Evolutionary conservation across 2,113 vertebrate species (phyloP).

Genomic region (Hucho hucho): DNA sequence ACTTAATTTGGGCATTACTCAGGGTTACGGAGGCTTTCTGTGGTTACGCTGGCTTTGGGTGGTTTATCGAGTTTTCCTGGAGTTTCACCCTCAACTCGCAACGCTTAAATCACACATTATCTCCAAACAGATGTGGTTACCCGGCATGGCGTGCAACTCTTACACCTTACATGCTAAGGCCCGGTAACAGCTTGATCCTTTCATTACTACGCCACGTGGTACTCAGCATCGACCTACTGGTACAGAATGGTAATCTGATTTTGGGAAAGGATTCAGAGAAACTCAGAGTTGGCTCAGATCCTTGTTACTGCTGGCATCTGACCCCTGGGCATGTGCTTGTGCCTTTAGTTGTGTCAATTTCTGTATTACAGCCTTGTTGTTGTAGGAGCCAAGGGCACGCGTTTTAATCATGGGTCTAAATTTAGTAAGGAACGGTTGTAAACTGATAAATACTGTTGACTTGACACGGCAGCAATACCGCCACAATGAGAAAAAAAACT

Average conservation of each 20-base stretch:
- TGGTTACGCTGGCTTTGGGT: slow-evolving; percentile 69
- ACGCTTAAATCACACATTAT: slow-evolving; percentile 63
- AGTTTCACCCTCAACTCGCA: slow-evolving; percentile 53
- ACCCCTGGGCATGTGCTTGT: background rate
- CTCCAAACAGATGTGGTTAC: slow-evolving; percentile 64
- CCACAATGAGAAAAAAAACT: slow-evolving; percentile 23
- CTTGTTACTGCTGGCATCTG: background rate
- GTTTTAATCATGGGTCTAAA: slow-evolving; percentile 35
- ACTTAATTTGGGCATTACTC: slow-evolving; percentile 74
- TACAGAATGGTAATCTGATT: slow-evolving; percentile 5
- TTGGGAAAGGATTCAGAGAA: background rate
- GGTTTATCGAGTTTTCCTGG: slow-evolving; percentile 73
- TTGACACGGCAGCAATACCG: slow-evolving; percentile 11
- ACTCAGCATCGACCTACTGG: slow-evolving; percentile 2
- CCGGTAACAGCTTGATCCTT: slow-evolving; percentile 18
- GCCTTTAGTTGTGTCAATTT: slow-evolving; percentile 4
- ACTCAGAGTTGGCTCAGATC: background rate
- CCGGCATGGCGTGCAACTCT: slow-evolving; percentile 31
- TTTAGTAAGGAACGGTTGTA: slow-evolving; percentile 41
- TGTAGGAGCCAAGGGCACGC: slow-evolving; percentile 3
- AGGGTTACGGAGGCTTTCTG: slow-evolving; percentile 65
- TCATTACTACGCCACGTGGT: background rate
- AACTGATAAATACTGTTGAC: slow-evolving; percentile 50
- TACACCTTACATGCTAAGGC: slow-evolving; percentile 30
- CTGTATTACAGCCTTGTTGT: slow-evolving; percentile 22